phyloP scores from a whole-genome alignment of 35 echinoderm and acorn worm genomes.

The Patiria miniata region DNA sequence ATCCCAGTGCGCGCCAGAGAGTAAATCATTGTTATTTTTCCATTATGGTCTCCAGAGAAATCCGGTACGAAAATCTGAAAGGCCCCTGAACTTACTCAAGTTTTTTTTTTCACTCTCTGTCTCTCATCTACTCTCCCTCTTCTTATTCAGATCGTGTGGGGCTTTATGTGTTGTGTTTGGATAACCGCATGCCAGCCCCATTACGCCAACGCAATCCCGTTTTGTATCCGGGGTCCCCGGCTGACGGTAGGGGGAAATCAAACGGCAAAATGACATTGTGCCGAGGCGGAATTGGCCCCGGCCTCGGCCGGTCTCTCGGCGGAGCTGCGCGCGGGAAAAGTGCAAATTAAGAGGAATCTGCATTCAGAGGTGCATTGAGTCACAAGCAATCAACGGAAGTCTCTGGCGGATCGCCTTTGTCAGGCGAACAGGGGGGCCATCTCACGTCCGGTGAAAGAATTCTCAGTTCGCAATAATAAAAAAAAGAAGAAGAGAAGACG shows the following conservation, averaged over 20 bases:
- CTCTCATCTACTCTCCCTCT: constrained; percentile 44
- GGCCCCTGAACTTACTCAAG: not conserved
- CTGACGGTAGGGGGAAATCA: not conserved
- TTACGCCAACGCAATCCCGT: constrained; percentile 28
- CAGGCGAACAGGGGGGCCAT: not conserved
- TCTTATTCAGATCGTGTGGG: not conserved
- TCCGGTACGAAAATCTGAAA: constrained; percentile 3
- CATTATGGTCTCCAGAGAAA: constrained; percentile 25
- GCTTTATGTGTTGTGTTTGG: constrained; percentile 18
- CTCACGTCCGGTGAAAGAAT: too few species aligned
- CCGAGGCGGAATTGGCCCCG: not conserved
- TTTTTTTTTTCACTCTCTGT: constrained; percentile 45
- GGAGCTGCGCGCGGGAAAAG: not conserved
- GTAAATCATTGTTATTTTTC: constrained; percentile 34
- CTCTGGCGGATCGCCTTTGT: not conserved
- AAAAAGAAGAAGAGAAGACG: not conserved
- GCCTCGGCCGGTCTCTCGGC: not conserved
- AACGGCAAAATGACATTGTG: constrained; percentile 13
- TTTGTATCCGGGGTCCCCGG: constrained; percentile 3
- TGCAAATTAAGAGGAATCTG: not conserved
- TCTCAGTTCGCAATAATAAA: not conserved
- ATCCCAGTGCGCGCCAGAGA: constrained; percentile 15
- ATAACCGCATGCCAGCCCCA: not conserved
- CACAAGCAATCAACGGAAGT: not conserved
- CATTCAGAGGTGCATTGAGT: constrained; percentile 22